Conservation (phyloP, 2,113 vertebrate species). For the Hemiprocne comata region DNA sequence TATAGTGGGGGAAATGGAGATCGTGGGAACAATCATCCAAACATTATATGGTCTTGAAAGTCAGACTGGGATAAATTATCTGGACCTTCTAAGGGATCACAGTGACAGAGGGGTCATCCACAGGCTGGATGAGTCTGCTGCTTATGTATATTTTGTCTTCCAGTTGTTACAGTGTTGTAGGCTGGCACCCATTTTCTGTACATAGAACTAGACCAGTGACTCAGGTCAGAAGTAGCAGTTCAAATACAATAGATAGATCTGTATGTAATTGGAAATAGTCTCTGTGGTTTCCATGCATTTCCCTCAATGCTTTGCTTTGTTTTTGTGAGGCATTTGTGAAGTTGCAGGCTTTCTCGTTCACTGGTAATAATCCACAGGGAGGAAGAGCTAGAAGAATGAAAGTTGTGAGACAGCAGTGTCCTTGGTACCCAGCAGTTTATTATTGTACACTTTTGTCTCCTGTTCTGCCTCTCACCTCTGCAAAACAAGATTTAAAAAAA, state of each 20-base stretch:
- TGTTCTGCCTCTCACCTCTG: neutral
- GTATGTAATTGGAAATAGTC: neutral
- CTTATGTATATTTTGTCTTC: neutral
- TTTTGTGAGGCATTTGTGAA: neutral
- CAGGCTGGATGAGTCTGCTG: neutral
- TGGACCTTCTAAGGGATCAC: constrained; percentile 24
- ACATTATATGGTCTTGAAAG: constrained; percentile 7
- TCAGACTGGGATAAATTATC: constrained; percentile 22
- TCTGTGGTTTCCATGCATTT: neutral
- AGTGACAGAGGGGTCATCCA: constrained; percentile 32
- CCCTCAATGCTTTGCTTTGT: neutral
- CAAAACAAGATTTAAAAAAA: neutral
- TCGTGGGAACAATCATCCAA: neutral
- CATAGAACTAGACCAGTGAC: neutral
- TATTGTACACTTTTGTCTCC: neutral
- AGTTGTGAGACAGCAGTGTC: neutral
- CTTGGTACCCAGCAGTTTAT: neutral
- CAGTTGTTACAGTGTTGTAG: neutral
- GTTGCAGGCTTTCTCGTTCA: neutral
- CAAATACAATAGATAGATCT: neutral
- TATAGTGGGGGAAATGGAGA: neutral
- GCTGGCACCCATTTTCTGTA: neutral
- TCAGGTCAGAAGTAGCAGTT: neutral
- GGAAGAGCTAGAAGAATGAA: neutral
- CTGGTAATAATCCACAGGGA: neutral